A percentile compares a stretch with the other conserved stretches of the same genome.
These are phyloP conservation scores for Metalampra italica DNA, from an alignment of 2,888 invertebrate genomes.

Conservation along the genomic window DNA sequence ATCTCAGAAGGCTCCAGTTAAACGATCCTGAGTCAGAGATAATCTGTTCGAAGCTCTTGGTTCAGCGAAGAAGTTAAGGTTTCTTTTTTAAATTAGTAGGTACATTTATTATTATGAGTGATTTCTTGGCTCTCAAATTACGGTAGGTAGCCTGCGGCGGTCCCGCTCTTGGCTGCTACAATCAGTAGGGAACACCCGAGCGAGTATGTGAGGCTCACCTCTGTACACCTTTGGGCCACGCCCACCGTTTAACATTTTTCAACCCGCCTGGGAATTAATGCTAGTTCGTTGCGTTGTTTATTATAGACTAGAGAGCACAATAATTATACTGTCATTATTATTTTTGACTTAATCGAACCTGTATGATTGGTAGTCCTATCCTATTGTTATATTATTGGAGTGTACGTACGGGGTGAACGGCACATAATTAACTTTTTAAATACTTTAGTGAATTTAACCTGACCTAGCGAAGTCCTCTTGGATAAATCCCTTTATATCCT, in stretches of 20 bases:
- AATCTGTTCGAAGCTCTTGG: slow-evolving; percentile 39
- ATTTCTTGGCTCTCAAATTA: slow-evolving; percentile 72
- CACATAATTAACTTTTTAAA: slow-evolving; percentile 2
- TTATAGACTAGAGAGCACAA: slow-evolving; percentile 42
- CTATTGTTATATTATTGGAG: slow-evolving; percentile 20
- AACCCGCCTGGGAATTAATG: slow-evolving; percentile 63
- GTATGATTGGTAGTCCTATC: slow-evolving; percentile 1
- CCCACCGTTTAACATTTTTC: slow-evolving; percentile 76
- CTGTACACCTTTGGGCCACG: slow-evolving; percentile 40
- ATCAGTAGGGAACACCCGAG: slow-evolving; percentile 35
- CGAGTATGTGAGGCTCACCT: slow-evolving; percentile 51
- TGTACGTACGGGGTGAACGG: slow-evolving; percentile 17
- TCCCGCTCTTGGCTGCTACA: slow-evolving; percentile 40
- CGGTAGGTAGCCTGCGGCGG: slow-evolving; percentile 73
- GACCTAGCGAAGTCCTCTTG: too few relatives aligned
- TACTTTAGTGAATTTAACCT: background rate
- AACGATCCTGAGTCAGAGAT: slow-evolving; percentile 42
- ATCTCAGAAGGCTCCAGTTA: slow-evolving; percentile 13
- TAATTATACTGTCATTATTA: slow-evolving; percentile 61
- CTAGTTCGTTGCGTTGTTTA: slow-evolving; percentile 66
- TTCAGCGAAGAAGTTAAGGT: slow-evolving; percentile 44
- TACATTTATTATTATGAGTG: slow-evolving; percentile 75
- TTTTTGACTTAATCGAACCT: slow-evolving; percentile 29
- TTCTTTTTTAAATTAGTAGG: slow-evolving; percentile 66
- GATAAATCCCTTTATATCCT: too few relatives aligned